phyloP scores from a whole-genome alignment of 2,888 invertebrate species.

The Gasteruption jaculator region DNA sequence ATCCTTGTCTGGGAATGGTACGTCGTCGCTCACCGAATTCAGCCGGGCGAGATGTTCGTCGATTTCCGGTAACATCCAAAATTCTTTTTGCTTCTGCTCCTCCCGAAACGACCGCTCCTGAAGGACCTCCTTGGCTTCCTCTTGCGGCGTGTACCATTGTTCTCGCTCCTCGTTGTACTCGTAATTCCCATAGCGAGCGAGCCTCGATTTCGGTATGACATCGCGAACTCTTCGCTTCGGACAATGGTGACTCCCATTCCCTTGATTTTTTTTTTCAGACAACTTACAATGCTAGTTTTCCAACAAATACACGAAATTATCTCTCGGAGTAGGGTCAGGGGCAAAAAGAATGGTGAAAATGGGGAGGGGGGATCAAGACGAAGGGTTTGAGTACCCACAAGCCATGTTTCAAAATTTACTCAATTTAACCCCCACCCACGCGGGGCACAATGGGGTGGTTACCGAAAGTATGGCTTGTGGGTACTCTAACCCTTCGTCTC shows the following conservation, averaged over 20 bases:
- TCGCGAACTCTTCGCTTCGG: slow-evolving; percentile 59
- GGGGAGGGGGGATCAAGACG: too few relatives aligned
- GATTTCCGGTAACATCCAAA: slow-evolving; percentile 44
- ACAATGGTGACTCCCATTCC: slow-evolving; percentile 33
- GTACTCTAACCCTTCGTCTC: too few relatives aligned
- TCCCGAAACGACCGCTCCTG: background rate
- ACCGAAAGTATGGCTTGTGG: too few relatives aligned
- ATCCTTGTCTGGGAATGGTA: slow-evolving; percentile 18
- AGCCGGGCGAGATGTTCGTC: slow-evolving; percentile 40
- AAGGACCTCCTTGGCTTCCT: slow-evolving; percentile 9
- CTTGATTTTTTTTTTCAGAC: slow-evolving; percentile 29
- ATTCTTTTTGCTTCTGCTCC: slow-evolving; percentile 29
- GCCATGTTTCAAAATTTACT: too few relatives aligned
- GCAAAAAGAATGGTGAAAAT: too few relatives aligned
- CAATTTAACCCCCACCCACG: too few relatives aligned
- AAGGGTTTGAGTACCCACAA: too few relatives aligned
- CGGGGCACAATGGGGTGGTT: too few relatives aligned
- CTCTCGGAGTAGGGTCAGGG: too few relatives aligned
- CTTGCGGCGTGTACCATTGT: slow-evolving; percentile 41
- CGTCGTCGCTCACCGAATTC: slow-evolving; percentile 16
- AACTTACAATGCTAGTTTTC: slow-evolving; percentile 34
- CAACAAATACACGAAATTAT: too few relatives aligned
- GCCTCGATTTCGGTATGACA: slow-evolving; percentile 62
- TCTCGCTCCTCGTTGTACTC: slow-evolving; percentile 60
- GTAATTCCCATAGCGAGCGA: slow-evolving; percentile 59